Evolutionary conservation across 2,113 vertebrate species (phyloP), one percentile per base, ranked within the genome.

Genomic region (Bubalus kerabau): DNA sequence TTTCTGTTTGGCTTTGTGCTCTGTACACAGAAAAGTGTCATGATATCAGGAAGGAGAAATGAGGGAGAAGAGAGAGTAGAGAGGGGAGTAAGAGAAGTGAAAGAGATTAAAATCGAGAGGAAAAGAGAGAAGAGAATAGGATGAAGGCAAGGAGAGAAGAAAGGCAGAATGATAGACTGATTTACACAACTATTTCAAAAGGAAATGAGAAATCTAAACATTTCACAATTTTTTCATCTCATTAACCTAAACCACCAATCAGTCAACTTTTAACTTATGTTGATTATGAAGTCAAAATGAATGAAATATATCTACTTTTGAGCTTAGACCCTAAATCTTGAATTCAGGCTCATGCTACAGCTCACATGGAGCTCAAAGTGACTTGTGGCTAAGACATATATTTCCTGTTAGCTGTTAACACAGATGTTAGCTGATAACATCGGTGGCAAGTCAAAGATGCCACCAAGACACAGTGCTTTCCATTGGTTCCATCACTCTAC

Each of bases 201-300:
- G 28, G 14, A 87, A 28, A 62, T 48, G 14, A 81, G 13, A 23
- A 88, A 88, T 36, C 26, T 74, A 26, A 96, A 36, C 46, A 48
- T 32, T 85, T 60, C 9, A 21, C 81, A 62, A 83, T 46, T n/a
- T 78, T 78, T 78, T 50, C 74, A 32, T 62, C 5, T 16, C 11
- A 10, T 56, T 91, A 81, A 74, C 52, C n/a, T 60, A 94, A 82
- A 13, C 36, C 4, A 88, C 78, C 48, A 74, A 78, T 43, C 59
- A 59, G 40, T 92, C 76, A 80, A 57, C 40, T 93, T 54, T 78
- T 64, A 93, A 24, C 71, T 80, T 76, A 76, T 74, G 93, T 91
- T 81, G 32, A 85, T 50, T 50, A 23, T 46, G 15, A 81, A 16
- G 52, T 60, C 46, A 74, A 82, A 95, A 59, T 32, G 32, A 91